Evolutionary conservation across 2,888 invertebrate species (phyloP).

Genomic region (Rhagium mordax): DNA sequence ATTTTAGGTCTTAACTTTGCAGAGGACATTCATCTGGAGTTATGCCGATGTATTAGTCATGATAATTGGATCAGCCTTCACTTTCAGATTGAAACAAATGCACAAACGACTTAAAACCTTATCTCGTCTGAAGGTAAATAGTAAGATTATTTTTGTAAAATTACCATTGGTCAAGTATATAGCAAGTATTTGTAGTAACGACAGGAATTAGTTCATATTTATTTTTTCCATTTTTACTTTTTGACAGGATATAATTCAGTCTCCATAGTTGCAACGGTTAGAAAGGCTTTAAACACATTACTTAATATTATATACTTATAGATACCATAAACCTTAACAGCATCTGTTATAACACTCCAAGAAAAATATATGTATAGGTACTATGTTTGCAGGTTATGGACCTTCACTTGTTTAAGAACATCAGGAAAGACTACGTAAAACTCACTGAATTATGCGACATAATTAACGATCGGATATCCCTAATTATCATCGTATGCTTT

Average conservation of each 20-base stretch:
- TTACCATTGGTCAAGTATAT: too few relatives aligned
- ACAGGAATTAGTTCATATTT: too few relatives aligned
- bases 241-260: too few relatives aligned
- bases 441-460: slow-evolving; percentile 61
- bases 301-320: too few relatives aligned
- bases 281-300: too few relatives aligned
- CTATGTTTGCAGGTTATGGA: slow-evolving; percentile 42
- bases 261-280: too few relatives aligned
- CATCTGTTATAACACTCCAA: too few relatives aligned
- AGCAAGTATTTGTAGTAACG: too few relatives aligned
- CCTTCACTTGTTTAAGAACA: slow-evolving; percentile 42
- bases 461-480: slow-evolving; percentile 76
- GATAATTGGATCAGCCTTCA: slow-evolving; percentile 49
- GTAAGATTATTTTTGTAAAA: too few relatives aligned
- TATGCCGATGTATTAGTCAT: slow-evolving; percentile 53
- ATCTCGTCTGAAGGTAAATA: slow-evolving; percentile 46
- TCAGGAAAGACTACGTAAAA: slow-evolving; percentile 52
- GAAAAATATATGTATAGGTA: background rate
- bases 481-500: slow-evolving; percentile 78
- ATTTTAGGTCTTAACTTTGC: slow-evolving; percentile 49
- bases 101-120: slow-evolving; percentile 40
- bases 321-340: too few relatives aligned
- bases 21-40: slow-evolving; percentile 55
- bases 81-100: slow-evolving; percentile 49
- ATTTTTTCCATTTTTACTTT: too few relatives aligned